Evolutionary conservation across 2,797 vertebrate genomes (phyloP).

Genomic region (Betta splendens): DNA sequence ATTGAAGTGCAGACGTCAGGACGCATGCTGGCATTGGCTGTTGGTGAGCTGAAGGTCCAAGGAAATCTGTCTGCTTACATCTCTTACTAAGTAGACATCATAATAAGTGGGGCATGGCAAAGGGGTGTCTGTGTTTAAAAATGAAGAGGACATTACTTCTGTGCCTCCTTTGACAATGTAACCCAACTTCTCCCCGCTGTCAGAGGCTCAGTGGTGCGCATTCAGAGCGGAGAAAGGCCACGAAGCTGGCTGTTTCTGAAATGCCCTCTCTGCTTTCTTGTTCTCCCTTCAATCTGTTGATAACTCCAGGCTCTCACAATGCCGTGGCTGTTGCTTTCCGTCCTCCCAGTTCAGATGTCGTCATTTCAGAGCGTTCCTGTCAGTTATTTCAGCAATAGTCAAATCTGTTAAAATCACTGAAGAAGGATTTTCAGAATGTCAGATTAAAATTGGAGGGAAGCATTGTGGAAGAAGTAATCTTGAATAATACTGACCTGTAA

Average conservation of each 20-base stretch:
- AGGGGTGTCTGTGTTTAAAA: slow-evolving; percentile 53
- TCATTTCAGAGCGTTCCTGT: slow-evolving; percentile 58
- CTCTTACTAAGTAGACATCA: slow-evolving; percentile 42
- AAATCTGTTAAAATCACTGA: slow-evolving; percentile 56
- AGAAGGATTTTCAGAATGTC: slow-evolving; percentile 55
- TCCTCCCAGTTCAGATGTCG: slow-evolving; percentile 58
- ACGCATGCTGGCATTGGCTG: slow-evolving; percentile 92
- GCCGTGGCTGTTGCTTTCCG: slow-evolving; percentile 58
- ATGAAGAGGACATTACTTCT: slow-evolving; percentile 48
- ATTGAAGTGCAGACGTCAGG: slow-evolving; percentile 58
- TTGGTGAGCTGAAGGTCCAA: slow-evolving; percentile 84
- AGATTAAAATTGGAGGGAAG: slow-evolving; percentile 54
- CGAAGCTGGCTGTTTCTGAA: slow-evolving; percentile 59
- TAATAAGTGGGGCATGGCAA: slow-evolving; percentile 41
- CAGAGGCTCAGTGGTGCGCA: slow-evolving; percentile 53
- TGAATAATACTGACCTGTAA: slow-evolving; percentile 71
- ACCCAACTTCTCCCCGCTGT: slow-evolving; percentile 58
- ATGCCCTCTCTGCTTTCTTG: slow-evolving; percentile 58
- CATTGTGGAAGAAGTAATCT: slow-evolving; percentile 65
- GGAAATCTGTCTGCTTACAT: slow-evolving; percentile 65
- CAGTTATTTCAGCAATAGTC: slow-evolving; percentile 59
- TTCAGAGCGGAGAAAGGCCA: slow-evolving; percentile 48
- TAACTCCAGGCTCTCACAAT: slow-evolving; percentile 58
- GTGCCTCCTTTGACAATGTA: slow-evolving; percentile 57
- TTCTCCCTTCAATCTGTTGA: slow-evolving; percentile 60